Percentiles rank a stretch among this genome's conserved stretches.
Conservation (phyloP, 2,113 vertebrate genomes). For the Plectropomus leopardus region DNA sequence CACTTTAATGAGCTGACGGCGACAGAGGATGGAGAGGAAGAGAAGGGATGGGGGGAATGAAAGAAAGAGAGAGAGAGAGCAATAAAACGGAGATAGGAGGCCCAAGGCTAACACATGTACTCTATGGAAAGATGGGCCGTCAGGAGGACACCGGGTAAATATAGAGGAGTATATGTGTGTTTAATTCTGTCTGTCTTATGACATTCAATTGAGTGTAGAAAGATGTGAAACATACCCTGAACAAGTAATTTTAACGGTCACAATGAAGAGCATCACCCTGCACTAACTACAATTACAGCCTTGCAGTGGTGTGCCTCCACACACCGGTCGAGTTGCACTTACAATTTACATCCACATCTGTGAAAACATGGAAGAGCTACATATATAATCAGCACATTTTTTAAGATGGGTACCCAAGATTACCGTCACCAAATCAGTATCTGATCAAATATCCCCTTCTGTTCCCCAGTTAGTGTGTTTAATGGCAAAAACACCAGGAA, state of each 20-base stretch:
- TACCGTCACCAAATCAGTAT: too few relatives aligned
- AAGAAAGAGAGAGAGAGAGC: slow-evolving; percentile 36
- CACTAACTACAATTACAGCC: too few relatives aligned
- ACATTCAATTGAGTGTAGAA: background rate
- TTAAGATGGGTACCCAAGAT: too few relatives aligned
- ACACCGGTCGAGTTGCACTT: too few relatives aligned
- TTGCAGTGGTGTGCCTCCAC: too few relatives aligned
- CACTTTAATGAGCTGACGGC: slow-evolving; percentile 77
- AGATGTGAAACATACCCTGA: slow-evolving; percentile 1
- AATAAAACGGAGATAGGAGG: slow-evolving; percentile 69
- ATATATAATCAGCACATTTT: too few relatives aligned
- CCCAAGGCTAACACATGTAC: slow-evolving; percentile 67
- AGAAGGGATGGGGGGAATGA: slow-evolving; percentile 45
- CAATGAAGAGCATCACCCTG: background rate
- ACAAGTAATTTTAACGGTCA: slow-evolving; percentile 1
- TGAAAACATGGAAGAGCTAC: too few relatives aligned
- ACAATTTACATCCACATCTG: too few relatives aligned
- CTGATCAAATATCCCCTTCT: too few relatives aligned
- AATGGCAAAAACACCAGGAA: too few relatives aligned
- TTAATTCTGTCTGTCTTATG: background rate
- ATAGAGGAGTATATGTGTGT: background rate
- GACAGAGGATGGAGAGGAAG: slow-evolving; percentile 47
- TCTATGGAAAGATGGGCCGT: slow-evolving; percentile 38
- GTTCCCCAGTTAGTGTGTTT: too few relatives aligned
- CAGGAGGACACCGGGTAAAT: slow-evolving; percentile 6